Evolutionary conservation across 2,113 vertebrate species (phyloP).

Genomic region (Phainopepla nitens): DNA sequence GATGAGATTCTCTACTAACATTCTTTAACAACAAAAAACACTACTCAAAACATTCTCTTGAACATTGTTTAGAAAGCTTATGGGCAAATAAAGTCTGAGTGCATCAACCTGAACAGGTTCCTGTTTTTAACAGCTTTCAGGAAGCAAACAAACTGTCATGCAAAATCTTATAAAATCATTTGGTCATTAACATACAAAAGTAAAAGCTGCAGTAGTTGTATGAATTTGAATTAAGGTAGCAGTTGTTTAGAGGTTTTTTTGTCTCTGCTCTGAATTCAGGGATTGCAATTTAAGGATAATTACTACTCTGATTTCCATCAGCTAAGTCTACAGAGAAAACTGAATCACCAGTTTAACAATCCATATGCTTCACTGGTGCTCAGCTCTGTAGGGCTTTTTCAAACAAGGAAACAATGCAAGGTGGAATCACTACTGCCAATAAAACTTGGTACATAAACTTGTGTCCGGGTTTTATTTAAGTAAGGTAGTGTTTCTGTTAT

Average conservation of each 20-base stretch:
- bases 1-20: neutral
- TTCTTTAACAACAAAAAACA: neutral
- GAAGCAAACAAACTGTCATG: neutral
- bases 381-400: neutral
- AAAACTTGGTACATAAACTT: neutral
- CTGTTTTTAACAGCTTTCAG: neutral
- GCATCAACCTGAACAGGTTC: neutral
- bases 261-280: neutral
- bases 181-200: neutral
- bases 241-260: fast-evolving
- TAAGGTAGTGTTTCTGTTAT: neutral
- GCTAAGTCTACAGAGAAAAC: neutral
- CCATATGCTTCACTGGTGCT: neutral
- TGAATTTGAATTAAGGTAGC: neutral
- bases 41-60: neutral
- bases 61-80: neutral
- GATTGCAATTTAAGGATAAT: neutral
- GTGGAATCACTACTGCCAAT: neutral
- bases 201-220: neutral
- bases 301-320: neutral
- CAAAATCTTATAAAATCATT: neutral
- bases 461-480: neutral
- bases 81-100: neutral
- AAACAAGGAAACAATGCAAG: neutral
- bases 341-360: neutral